These are phyloP conservation scores for Pseudochirops corinnae DNA, from an alignment of 2,797 vertebrate genomes.

Conservation along the genomic window DNA sequence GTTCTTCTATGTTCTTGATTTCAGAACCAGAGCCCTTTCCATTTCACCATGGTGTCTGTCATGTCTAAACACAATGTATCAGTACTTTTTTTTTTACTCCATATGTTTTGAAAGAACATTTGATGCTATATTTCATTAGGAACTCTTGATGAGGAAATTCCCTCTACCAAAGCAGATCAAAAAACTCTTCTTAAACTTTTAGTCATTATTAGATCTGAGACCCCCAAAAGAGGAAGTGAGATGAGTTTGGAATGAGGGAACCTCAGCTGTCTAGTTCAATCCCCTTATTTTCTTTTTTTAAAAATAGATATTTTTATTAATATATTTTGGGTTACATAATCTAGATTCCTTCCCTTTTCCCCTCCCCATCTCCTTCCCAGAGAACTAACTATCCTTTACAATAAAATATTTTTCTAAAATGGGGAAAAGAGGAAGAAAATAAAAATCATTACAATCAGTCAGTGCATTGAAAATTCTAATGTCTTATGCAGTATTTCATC, in stretches of 20 bases:
- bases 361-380: too few species aligned
- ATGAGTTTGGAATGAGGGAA: background rate
- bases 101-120: background rate
- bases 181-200: background rate
- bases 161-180: background rate
- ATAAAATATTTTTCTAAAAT: background rate
- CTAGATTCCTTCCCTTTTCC: background rate
- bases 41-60: background rate
- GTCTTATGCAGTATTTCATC: background rate
- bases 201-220: background rate
- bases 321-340: too few species aligned
- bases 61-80: background rate
- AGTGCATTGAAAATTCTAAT: background rate
- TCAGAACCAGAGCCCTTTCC: background rate
- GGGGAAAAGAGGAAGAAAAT: background rate
- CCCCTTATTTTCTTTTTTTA: background rate
- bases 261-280: background rate
- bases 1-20: background rate
- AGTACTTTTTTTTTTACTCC: background rate
- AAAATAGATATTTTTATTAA: background rate
- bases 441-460: background rate
- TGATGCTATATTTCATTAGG: background rate
- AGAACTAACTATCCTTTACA: background rate
- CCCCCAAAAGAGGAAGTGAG: too few species aligned
- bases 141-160: background rate